Conservation (phyloP, 2,888 invertebrate genomes). For the Choristoneura rosaceana region DNA sequence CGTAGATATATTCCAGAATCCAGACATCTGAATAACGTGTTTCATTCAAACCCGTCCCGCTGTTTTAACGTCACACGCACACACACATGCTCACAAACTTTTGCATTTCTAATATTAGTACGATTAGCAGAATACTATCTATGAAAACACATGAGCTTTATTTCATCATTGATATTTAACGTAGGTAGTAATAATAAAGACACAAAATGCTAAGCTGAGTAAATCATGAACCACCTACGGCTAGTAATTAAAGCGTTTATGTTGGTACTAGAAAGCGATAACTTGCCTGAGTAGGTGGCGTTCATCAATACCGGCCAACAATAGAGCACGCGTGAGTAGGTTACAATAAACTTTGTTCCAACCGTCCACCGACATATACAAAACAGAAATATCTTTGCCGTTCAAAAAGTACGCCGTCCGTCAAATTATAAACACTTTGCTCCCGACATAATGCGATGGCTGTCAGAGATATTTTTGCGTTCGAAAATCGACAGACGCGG, state of each 20-base stretch:
- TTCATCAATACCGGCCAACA: constrained; percentile 24
- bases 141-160: neutral
- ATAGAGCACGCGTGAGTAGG: constrained; percentile 19
- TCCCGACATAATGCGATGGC: constrained; percentile 25
- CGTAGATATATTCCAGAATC: too few species aligned
- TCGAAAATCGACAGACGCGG: constrained; percentile 54
- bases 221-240: constrained; percentile 1
- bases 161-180: neutral
- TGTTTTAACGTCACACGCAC: too few species aligned
- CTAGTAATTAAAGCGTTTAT: constrained; percentile 9
- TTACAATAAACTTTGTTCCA: constrained; percentile 25
- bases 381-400: constrained; percentile 31
- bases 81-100: too few species aligned
- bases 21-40: too few species aligned
- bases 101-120: too few species aligned
- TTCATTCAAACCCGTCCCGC: too few species aligned
- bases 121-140: too few species aligned
- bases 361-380: constrained; percentile 18
- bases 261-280: constrained; percentile 7
- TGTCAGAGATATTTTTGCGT: constrained; percentile 38
- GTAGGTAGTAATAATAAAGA: neutral
- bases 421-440: constrained; percentile 31
- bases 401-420: constrained; percentile 21
- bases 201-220: neutral
- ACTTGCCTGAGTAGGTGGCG: constrained; percentile 13